A percentile compares a stretch with the other conserved stretches of the same genome.
Evolutionary conservation across 2,888 invertebrate species (phyloP).

Genomic region (Lepeophtheirus nordmannii): DNA sequence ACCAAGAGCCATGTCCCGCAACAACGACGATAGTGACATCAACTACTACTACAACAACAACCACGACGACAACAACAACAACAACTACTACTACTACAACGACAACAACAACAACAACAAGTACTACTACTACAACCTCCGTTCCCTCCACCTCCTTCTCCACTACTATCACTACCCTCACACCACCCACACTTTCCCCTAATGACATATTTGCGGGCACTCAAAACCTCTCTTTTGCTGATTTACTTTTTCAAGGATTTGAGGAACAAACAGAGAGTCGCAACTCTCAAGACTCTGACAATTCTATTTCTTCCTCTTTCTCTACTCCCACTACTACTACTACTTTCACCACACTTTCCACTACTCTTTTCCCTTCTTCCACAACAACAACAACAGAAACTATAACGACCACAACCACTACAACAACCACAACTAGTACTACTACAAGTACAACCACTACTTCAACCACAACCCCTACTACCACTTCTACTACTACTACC

Average conservation of each 20-base stretch:
- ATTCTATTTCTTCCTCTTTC: no score
- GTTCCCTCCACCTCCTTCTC: neutral
- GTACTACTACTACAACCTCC: neutral
- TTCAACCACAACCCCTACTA: neutral
- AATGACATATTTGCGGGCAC: neutral
- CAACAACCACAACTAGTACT: neutral
- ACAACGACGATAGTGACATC: neutral
- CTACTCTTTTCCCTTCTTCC: neutral
- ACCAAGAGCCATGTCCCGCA: neutral
- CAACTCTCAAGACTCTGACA: neutral
- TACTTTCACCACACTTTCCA: neutral
- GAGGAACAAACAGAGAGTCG: neutral
- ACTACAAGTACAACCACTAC: neutral
- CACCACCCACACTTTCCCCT: neutral
- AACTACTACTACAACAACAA: neutral
- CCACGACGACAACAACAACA: neutral
- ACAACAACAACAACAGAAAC: slow-evolving; percentile 7
- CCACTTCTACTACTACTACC: neutral
- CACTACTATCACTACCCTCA: neutral
- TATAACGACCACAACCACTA: neutral
- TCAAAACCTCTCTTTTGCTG: neutral
- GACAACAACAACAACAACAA: neutral
- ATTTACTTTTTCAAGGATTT: neutral
- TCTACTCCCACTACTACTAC: neutral
- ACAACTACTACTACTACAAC: no score